A percentile compares a stretch with the other conserved stretches of the same genome.
phyloP scores from a whole-genome alignment of 2,113 vertebrate genomes.

The Carassius carassius region DNA sequence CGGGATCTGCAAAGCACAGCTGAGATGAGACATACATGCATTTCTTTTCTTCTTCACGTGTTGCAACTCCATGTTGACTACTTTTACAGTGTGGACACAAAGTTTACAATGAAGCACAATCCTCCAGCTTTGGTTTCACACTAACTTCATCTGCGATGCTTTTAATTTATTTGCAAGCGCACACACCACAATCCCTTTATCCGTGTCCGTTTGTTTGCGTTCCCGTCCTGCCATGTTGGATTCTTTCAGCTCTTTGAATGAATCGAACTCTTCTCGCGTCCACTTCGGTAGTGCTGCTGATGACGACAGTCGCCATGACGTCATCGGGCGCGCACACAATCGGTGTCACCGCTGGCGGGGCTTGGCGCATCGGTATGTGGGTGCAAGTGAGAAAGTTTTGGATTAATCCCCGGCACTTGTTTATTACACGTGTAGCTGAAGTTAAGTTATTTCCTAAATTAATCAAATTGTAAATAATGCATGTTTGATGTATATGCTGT shows the following conservation, averaged over 20 bases:
- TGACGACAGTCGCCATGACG: conserved; percentile 7
- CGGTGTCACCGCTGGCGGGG: not conserved
- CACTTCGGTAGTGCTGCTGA: not conserved
- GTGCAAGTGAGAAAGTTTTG: not conserved
- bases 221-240: conserved; percentile 73
- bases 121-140: too few relatives aligned
- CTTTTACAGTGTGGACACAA: not conserved
- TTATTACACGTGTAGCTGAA: not conserved
- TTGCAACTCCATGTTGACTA: not conserved
- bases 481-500: too few relatives aligned
- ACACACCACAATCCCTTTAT: conserved; percentile 71
- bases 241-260: not conserved
- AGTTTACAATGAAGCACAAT: not conserved
- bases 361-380: not conserved
- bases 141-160: not conserved
- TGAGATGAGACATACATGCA: not conserved
- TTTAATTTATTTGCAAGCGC: not conserved
- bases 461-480: too few relatives aligned
- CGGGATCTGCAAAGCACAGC: conserved; percentile 74
- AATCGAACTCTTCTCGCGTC: not conserved
- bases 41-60: not conserved
- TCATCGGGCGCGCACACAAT: not conserved
- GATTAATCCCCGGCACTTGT: not conserved
- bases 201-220: conserved; percentile 44
- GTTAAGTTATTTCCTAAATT: too few relatives aligned